Conservation (phyloP, 2,888 invertebrate species). For the Plemyria rubiginata region DNA sequence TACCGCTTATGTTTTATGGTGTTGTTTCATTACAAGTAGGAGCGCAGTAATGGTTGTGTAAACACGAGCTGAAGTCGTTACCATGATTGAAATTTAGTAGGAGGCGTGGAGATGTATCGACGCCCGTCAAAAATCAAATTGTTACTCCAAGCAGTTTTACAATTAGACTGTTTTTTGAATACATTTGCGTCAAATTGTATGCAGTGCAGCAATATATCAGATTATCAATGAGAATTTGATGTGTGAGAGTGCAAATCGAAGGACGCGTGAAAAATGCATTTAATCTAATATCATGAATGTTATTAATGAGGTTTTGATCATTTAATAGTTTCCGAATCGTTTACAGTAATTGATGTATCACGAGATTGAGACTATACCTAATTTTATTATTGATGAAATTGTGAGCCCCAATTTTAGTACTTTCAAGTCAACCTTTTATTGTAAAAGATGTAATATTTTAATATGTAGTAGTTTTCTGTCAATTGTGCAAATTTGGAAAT, state of each 20-base stretch:
- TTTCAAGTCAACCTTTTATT: too few relatives aligned
- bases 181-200: slow-evolving; percentile 77
- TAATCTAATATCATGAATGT: slow-evolving; percentile 52
- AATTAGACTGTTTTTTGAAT: slow-evolving; percentile 78
- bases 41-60: slow-evolving; percentile 47
- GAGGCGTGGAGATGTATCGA: slow-evolving; percentile 70
- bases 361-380: slow-evolving; percentile 20
- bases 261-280: slow-evolving; percentile 52
- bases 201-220: slow-evolving; percentile 72
- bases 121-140: slow-evolving; percentile 68
- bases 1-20: slow-evolving; percentile 51
- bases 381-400: too few relatives aligned
- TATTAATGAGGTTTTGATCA: slow-evolving; percentile 50
- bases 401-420: too few relatives aligned
- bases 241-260: slow-evolving; percentile 67
- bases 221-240: slow-evolving; percentile 69
- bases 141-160: slow-evolving; percentile 73
- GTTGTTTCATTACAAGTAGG: slow-evolving; percentile 41
- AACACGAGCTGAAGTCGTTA: slow-evolving; percentile 44
- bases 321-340: slow-evolving; percentile 45
- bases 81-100: slow-evolving; percentile 52
- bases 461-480: too few relatives aligned
- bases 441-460: too few relatives aligned
- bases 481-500: too few relatives aligned
- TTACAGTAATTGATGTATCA: slow-evolving; percentile 43